These are phyloP conservation scores for Noctilio leporinus DNA, from an alignment of 2,113 vertebrate species.

Conservation along the genomic window DNA sequence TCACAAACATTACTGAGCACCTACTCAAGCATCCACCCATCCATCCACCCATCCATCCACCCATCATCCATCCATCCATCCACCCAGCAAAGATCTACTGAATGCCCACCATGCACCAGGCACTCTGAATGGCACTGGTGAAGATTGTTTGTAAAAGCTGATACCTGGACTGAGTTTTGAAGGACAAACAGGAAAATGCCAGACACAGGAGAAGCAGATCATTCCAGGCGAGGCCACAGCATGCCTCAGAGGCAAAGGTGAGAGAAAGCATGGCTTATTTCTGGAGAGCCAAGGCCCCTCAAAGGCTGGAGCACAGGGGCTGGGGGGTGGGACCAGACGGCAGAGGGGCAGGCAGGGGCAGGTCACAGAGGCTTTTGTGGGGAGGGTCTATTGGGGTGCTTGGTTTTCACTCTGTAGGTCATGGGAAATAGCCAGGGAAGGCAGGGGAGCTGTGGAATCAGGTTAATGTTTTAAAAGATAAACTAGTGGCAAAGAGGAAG, in stretches of 20 bases:
- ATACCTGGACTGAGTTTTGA: background rate
- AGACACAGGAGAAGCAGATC: background rate
- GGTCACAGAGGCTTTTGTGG: background rate
- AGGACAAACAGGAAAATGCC: background rate
- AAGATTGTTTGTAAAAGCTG: background rate
- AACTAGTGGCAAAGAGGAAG: background rate
- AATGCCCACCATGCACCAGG: background rate
- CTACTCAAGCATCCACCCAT: background rate
- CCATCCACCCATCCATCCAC: background rate
- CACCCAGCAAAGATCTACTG: background rate
- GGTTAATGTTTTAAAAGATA: background rate
- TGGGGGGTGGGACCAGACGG: background rate
- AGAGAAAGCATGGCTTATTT: background rate
- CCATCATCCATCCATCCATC: background rate
- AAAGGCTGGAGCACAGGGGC: background rate
- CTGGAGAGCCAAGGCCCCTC: background rate
- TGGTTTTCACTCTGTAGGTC: background rate
- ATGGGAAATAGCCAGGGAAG: background rate
- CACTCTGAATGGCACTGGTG: background rate
- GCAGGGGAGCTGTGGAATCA: background rate
- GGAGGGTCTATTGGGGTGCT: background rate
- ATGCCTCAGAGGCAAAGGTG: background rate
- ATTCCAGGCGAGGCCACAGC: background rate
- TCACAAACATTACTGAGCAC: constrained; percentile 24
- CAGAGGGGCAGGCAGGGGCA: background rate